Evolutionary conservation across 2,888 invertebrate genomes (phyloP).

Genomic region (Drosophila hamatofila): DNA sequence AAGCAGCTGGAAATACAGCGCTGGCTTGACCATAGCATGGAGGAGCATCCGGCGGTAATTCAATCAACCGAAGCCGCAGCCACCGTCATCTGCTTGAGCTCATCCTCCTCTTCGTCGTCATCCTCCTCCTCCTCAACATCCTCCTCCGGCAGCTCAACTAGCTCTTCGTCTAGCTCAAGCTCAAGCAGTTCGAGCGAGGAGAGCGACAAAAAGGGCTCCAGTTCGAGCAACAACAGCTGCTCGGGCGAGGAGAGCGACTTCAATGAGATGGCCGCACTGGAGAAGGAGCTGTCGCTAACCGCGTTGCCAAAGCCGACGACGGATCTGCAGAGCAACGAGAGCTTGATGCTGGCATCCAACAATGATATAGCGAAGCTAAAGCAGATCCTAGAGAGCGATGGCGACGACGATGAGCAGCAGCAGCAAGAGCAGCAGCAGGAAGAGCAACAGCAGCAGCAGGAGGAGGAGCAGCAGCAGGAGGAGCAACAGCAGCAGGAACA

Average conservation of each 20-base stretch:
- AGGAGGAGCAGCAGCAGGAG: constrained; percentile 5
- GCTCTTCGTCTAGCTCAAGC: constrained; percentile 46
- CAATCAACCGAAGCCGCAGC: neutral
- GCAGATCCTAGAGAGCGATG: constrained; percentile 79
- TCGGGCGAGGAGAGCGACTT: constrained; percentile 70
- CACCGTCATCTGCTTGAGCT: constrained; percentile 14
- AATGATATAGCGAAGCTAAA: constrained; percentile 81
- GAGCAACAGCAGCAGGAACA: too few species aligned
- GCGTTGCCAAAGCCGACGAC: constrained; percentile 21
- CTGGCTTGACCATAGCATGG: constrained; percentile 56
- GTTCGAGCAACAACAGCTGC: constrained; percentile 46
- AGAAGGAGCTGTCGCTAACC: constrained; percentile 73
- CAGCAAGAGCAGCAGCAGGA: constrained; percentile 9
- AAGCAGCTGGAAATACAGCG: constrained; percentile 61
- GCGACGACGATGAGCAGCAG: constrained; percentile 44
- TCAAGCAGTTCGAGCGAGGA: constrained; percentile 24
- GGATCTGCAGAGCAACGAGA: constrained; percentile 1
- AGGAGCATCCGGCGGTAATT: constrained; percentile 15
- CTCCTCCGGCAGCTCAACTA: constrained; percentile 34
- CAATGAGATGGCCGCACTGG: constrained; percentile 78
- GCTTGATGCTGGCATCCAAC: constrained; percentile 39
- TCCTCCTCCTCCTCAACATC: constrained; percentile 38
- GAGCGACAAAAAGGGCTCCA: constrained; percentile 6
- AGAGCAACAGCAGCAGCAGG: constrained; percentile 6
- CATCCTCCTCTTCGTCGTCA: constrained; percentile 27